phyloP scores from a whole-genome alignment of 35 echinoderm and acorn worm species.

The Stichopus chloronotus region DNA sequence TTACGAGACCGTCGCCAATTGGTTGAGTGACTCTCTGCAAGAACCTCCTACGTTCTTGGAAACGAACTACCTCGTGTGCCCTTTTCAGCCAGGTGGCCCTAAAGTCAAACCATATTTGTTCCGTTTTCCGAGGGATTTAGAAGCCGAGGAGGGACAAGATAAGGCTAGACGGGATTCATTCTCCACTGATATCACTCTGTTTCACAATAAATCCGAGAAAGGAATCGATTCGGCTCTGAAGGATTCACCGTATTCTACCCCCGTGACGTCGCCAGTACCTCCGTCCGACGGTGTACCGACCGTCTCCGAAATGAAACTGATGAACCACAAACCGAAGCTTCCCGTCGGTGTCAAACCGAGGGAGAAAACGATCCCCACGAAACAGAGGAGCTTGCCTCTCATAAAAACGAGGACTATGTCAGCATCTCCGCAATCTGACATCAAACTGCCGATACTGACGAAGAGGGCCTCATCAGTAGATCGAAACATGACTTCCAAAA shows the following conservation, averaged over 20 bases:
- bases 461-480: conserved; percentile 42
- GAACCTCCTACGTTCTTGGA: conserved; percentile 45
- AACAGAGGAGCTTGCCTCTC: conserved; percentile 33
- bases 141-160: neutral
- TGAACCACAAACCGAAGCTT: conserved; percentile 24
- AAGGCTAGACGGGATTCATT: conserved; percentile 25
- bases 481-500: neutral
- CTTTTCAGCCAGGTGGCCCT: conserved; percentile 21
- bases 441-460: neutral
- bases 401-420: neutral
- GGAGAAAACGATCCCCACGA: neutral
- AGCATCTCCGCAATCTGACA: neutral
- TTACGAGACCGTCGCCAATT: conserved; percentile 26
- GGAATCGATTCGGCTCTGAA: neutral
- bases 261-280: conserved; percentile 24
- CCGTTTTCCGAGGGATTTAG: conserved; percentile 47
- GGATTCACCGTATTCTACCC: conserved; percentile 4
- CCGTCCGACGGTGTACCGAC: conserved; percentile 41
- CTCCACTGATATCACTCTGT: conserved; percentile 28
- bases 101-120: conserved; percentile 49
- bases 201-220: neutral
- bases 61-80: conserved; percentile 48
- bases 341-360: neutral
- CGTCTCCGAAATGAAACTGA: conserved; percentile 33
- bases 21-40: neutral